Base-by-base conservation (phyloP, 37 sponge, comb jelly and placozoan species). In the Agelas oroides region DNA sequence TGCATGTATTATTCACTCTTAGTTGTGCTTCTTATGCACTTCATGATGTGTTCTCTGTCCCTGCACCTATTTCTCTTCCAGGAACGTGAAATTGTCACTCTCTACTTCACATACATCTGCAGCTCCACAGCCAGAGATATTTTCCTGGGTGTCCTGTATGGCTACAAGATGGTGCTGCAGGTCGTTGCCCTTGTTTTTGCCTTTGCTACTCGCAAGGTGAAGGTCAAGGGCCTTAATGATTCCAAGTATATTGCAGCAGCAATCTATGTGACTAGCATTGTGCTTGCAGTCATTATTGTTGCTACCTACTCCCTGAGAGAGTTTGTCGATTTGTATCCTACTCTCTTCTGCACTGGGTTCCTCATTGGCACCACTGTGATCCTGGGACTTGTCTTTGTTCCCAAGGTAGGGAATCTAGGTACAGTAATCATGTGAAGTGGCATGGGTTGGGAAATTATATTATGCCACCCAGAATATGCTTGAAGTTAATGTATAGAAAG, bases 161-260 rank as follows among this genome's bases (percentile, higher is more conserved):
- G 46, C 46, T 46, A 46, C 13, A 73, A 40, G 52, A 55, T 24
- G 17, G 41, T 73, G 25, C 54, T 73, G 25, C 75, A 73, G 52
- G 20, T 73, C 25, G 54, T 28, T 73, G 75, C 75, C 25, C 1
- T 73, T 12, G 16, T 73, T 5, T 55, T 73, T 2, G 75, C 75
- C 2, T 73, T 73, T 40, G 54, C 54, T 2, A 73, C 75, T 17
- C 75, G 75, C 46, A 46, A 46, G 46, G 46, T 46, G 46, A 46
- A 46, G 46, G 46, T 46, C 3, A 46, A 46, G 46, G 75, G 75
- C 20, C 54, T 73, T 31, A 40, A 73, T 13, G 75, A 73, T 36
- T 37, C 75, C 21, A 35, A 21, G 54, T 73, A 46, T 73, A 41
- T 73, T 52, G 75, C 75, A 52, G 75, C 75, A 53, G 52, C 28